These are phyloP conservation scores for Agelas oroides DNA, from an alignment of 37 sponge, comb jelly and placozoan species.

Conservation along the genomic window DNA sequence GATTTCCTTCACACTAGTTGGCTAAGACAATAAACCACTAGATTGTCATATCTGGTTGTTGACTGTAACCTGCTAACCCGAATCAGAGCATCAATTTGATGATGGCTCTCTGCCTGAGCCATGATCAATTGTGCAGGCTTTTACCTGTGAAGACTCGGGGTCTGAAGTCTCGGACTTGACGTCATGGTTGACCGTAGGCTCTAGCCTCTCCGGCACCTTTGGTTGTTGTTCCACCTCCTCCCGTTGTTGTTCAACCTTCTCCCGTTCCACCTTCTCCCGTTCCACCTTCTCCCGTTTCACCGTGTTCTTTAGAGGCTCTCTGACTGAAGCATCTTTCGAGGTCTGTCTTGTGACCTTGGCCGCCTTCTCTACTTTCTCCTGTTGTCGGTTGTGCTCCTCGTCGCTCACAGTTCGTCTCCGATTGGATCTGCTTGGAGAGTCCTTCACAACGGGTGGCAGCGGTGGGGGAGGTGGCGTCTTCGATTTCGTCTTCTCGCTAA, in stretches of 20 bases:
- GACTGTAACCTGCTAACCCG: no score
- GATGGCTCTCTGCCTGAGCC: no score
- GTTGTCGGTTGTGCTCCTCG: background rate
- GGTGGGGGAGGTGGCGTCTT: background rate
- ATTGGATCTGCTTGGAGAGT: no score
- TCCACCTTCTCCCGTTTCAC: no score
- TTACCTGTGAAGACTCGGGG: background rate
- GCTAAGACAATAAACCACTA: no score
- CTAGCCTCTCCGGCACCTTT: background rate
- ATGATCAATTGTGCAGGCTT: no score
- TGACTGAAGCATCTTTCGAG: background rate
- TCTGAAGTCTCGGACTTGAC: conserved; percentile 41
- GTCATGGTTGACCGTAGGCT: background rate
- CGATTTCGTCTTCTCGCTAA: conserved; percentile 42
- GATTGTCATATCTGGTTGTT: no score
- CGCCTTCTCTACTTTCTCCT: background rate
- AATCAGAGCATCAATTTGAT: no score
- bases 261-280: background rate
- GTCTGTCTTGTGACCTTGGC: background rate
- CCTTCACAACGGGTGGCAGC: background rate
- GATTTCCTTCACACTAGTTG: no score
- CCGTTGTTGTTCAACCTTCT: background rate
- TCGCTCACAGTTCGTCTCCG: background rate
- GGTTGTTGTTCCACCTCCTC: background rate
- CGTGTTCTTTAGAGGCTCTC: background rate